These are phyloP conservation scores for Ploceus nigricollis DNA, from an alignment of 2,113 vertebrate species.

Conservation along the genomic window DNA sequence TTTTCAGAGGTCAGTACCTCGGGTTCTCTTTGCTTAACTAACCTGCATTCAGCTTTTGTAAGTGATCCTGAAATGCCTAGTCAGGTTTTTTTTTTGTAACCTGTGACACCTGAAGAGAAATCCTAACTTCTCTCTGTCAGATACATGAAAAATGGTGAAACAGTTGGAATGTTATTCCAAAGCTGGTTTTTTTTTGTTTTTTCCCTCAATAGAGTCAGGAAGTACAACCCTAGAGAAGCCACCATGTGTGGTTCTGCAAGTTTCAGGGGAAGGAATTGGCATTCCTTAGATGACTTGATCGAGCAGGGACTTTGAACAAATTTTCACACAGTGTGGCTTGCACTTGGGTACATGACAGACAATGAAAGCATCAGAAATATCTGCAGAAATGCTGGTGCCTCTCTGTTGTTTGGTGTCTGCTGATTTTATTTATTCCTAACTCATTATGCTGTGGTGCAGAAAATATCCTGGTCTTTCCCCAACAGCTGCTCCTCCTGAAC, in stretches of 20 bases:
- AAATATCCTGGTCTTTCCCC: neutral
- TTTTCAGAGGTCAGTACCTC: constrained; percentile 43
- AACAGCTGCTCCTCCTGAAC: neutral
- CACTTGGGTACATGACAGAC: neutral
- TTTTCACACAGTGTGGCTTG: neutral
- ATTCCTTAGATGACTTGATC: neutral
- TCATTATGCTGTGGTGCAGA: neutral
- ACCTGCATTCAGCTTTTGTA: constrained; percentile 40
- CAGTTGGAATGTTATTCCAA: neutral
- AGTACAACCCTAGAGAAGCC: neutral
- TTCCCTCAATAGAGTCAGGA: neutral
- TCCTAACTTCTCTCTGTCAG: neutral
- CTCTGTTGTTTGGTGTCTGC: neutral
- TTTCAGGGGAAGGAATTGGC: neutral
- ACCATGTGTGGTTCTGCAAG: neutral
- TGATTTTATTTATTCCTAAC: neutral
- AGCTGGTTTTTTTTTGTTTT: neutral
- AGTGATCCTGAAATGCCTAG: constrained; percentile 54
- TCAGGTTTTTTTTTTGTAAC: neutral
- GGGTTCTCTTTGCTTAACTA: constrained; percentile 35
- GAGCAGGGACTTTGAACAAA: neutral
- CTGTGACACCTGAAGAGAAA: neutral
- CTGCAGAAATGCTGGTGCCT: neutral
- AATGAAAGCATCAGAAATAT: neutral
- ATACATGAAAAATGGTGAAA: neutral